Percentiles rank a stretch among this genome's conserved stretches.
These are phyloP conservation scores for Synanthedon formicaeformis DNA, from an alignment of 2,888 invertebrate genomes.

Conservation along the genomic window DNA sequence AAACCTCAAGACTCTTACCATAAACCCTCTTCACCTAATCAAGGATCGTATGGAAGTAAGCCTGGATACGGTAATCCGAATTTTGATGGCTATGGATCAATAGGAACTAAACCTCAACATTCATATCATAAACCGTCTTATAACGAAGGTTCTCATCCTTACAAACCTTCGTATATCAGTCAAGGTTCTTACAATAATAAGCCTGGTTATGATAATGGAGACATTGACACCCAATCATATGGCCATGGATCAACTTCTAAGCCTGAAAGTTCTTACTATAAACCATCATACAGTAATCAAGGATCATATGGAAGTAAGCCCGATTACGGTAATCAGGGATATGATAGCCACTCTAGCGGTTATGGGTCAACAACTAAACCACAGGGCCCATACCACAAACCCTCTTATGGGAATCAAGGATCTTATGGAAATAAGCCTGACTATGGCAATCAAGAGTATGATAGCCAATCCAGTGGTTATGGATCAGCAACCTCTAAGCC, in stretches of 20 bases:
- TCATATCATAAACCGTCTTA: not conserved
- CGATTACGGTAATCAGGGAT: slow-evolving; percentile 7
- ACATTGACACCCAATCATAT: too few species aligned
- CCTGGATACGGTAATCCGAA: slow-evolving; percentile 1
- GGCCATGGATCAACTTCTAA: not conserved
- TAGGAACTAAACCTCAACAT: slow-evolving; percentile 5
- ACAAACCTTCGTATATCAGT: slow-evolving; percentile 4
- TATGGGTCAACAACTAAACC: slow-evolving; percentile 3
- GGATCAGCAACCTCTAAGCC: slow-evolving; percentile 4
- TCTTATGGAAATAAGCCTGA: slow-evolving; percentile 6
- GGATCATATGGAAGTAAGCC: slow-evolving; percentile 12
- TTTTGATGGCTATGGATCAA: slow-evolving; percentile 4
- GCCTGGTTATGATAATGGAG: slow-evolving; percentile 7
- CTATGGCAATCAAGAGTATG: slow-evolving; percentile 11
- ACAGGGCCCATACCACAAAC: slow-evolving; percentile 2
- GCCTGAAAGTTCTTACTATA: not conserved
- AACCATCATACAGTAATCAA: slow-evolving; percentile 8
- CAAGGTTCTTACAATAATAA: slow-evolving; percentile 14
- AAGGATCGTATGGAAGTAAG: slow-evolving; percentile 4
- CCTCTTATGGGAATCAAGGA: slow-evolving; percentile 4
- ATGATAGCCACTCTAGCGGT: slow-evolving; percentile 6
- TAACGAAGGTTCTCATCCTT: not conserved
- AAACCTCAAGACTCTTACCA: slow-evolving; percentile 5
- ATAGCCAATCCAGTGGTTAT: slow-evolving; percentile 11
- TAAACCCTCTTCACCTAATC: not conserved